Evolutionary conservation across 2,888 invertebrate genomes (phyloP).

Genomic region (Esperia sulphurella): DNA sequence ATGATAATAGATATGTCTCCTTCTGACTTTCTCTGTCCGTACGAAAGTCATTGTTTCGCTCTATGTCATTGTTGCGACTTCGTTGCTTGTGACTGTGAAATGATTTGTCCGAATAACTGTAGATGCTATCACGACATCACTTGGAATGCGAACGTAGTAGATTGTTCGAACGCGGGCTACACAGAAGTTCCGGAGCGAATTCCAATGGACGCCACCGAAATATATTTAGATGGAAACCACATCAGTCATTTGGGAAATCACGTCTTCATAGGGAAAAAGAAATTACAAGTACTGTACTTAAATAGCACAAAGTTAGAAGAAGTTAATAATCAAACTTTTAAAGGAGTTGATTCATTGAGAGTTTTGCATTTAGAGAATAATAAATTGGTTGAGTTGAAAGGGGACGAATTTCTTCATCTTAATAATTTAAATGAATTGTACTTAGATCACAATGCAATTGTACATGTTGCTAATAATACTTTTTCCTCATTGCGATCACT

Average conservation of each 20-base stretch:
- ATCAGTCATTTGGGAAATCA: slow-evolving; percentile 88
- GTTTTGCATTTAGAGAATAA: slow-evolving; percentile 89
- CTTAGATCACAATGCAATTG: slow-evolving; percentile 88
- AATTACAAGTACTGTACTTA: slow-evolving; percentile 86
- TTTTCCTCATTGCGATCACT: slow-evolving; percentile 87
- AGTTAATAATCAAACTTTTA: slow-evolving; percentile 89
- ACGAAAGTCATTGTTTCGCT: slow-evolving; percentile 91
- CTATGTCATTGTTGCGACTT: slow-evolving; percentile 94
- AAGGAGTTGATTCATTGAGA: slow-evolving; percentile 85
- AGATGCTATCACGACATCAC: slow-evolving; percentile 91
- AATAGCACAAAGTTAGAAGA: slow-evolving; percentile 87
- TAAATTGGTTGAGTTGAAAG: slow-evolving; percentile 84
- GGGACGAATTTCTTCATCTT: slow-evolving; percentile 88
- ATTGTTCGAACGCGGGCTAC: slow-evolving; percentile 87
- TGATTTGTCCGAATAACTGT: slow-evolving; percentile 92
- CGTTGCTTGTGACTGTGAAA: slow-evolving; percentile 94
- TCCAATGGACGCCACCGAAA: slow-evolving; percentile 94
- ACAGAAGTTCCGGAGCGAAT: slow-evolving; percentile 86
- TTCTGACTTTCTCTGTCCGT: slow-evolving; percentile 89
- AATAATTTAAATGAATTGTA: slow-evolving; percentile 87
- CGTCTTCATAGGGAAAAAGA: slow-evolving; percentile 91
- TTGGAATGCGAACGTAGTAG: slow-evolving; percentile 91
- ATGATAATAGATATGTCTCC: slow-evolving; percentile 84
- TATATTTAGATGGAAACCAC: slow-evolving; percentile 91
- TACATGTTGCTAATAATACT: slow-evolving; percentile 86